phyloP scores from a whole-genome alignment of 2,113 vertebrate species.

The Pseudorasbora parva region DNA sequence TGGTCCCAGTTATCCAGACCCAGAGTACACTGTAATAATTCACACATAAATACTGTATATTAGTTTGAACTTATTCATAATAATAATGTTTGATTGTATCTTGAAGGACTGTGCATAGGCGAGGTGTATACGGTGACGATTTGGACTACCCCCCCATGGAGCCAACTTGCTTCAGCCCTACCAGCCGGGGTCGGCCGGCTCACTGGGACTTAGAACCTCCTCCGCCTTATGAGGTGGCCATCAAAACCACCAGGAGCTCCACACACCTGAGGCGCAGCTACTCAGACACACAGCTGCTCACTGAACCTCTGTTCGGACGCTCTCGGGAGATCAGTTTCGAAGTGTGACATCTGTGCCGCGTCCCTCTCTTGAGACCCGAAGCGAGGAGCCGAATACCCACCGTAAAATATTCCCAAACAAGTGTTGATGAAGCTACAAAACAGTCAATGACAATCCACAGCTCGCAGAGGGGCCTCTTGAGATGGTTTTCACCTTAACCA shows the following conservation, averaged over 20 bases:
- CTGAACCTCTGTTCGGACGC: conserved; percentile 76
- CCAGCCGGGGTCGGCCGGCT: conserved; percentile 68
- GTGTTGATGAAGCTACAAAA: conserved; percentile 7
- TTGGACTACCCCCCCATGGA: conserved; percentile 81
- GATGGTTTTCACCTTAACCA: not conserved
- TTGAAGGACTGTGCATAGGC: conserved; percentile 69
- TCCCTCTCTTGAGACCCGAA: not conserved
- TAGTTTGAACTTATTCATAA: not conserved
- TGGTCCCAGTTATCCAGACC: not conserved
- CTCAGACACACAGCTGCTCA: conserved; percentile 77
- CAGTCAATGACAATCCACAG: not conserved
- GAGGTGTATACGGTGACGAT: conserved; percentile 67
- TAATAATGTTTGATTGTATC: not conserved
- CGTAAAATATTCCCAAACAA: not conserved
- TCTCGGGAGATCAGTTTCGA: conserved; percentile 82
- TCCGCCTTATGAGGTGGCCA: conserved; percentile 80
- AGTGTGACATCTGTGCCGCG: conserved; percentile 66
- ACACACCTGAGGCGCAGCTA: conserved; percentile 80
- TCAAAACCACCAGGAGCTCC: conserved; percentile 80
- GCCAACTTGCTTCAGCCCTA: conserved; percentile 70
- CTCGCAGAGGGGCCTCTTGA: not conserved
- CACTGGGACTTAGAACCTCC: conserved; percentile 77
- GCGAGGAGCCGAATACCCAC: not conserved
- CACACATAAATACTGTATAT: too few relatives aligned
- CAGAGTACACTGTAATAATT: too few relatives aligned